These are phyloP conservation scores for Norana najaformis DNA, from an alignment of 2,888 invertebrate species.

Conservation along the genomic window DNA sequence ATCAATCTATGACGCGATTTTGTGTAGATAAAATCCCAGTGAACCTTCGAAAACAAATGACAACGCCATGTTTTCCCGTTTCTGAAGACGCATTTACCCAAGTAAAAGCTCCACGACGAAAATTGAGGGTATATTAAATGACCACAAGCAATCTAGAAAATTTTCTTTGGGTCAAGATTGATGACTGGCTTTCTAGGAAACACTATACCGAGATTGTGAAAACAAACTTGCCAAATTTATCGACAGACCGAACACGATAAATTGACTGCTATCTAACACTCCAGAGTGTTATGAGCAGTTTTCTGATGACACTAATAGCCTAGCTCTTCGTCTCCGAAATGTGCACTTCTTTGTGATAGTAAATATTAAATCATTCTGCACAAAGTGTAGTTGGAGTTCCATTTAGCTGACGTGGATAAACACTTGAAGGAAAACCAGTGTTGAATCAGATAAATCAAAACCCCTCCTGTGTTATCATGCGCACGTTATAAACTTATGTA, in stretches of 20 bases:
- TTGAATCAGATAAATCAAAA: neutral
- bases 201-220: neutral
- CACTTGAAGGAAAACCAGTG: neutral
- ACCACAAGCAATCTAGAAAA: constrained; percentile 10
- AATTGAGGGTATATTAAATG: constrained; percentile 19
- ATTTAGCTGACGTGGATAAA: neutral
- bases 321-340: neutral
- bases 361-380: neutral
- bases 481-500: neutral
- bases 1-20: neutral
- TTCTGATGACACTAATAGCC: constrained; percentile 13
- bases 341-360: neutral
- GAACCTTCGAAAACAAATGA: neutral
- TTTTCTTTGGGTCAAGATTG: neutral
- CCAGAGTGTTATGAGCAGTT: neutral
- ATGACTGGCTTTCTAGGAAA: neutral
- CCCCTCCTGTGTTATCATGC: neutral
- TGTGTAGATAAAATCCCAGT: neutral
- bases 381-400: neutral
- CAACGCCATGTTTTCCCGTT: neutral
- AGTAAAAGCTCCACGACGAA: neutral
- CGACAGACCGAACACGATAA: neutral
- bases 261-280: neutral
- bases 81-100: neutral
- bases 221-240: constrained; percentile 8